These are phyloP conservation scores for Pteronura brasiliensis DNA, from an alignment of 2,113 vertebrate genomes.

Conservation along the genomic window DNA sequence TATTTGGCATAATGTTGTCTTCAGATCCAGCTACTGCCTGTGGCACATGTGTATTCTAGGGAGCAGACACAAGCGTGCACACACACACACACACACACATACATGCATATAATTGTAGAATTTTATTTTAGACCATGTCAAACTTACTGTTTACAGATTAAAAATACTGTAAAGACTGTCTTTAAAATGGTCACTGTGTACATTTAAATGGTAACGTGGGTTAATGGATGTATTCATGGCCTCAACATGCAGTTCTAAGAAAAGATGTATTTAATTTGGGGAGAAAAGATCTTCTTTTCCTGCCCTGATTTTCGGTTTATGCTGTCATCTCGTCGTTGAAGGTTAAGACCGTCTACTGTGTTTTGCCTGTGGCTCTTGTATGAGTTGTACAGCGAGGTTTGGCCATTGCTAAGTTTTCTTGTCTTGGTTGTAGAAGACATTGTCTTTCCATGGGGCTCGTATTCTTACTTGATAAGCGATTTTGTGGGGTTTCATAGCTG, in stretches of 20 bases:
- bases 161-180: not conserved
- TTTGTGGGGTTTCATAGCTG: not conserved
- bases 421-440: not conserved
- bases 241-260: not conserved
- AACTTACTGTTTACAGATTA: not conserved
- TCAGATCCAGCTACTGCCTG: not conserved
- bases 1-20: not conserved
- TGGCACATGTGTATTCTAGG: not conserved
- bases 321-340: not conserved
- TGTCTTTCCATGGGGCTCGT: not conserved
- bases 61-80: too few relatives aligned
- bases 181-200: not conserved
- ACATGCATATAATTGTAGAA: not conserved
- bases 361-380: too few relatives aligned
- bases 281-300: not conserved
- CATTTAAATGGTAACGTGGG: not conserved
- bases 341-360: fast-evolving
- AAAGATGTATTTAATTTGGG: not conserved
- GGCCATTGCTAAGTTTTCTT: not conserved
- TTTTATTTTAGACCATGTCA: not conserved
- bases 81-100: not conserved
- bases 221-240: not conserved
- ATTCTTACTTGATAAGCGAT: not conserved
- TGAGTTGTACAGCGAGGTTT: not conserved
- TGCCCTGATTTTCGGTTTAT: not conserved